Conservation (phyloP, 2,113 vertebrate species). For the Salvator merianae region DNA sequence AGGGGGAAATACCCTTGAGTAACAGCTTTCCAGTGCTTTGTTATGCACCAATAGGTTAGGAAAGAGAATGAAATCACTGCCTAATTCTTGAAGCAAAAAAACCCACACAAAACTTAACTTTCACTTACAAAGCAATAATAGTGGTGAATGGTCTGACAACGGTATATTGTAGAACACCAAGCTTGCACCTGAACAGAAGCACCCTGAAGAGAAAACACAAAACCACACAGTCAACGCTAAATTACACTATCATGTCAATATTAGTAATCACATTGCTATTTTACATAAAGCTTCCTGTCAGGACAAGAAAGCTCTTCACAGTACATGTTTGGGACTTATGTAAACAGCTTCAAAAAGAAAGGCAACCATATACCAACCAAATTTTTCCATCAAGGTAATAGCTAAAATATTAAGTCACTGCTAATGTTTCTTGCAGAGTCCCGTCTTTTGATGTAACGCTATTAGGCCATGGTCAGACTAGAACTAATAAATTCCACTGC, state of each 20-base stretch:
- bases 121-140: conserved; percentile 94
- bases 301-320: too few relatives aligned
- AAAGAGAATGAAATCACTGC: neutral
- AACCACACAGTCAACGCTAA: neutral
- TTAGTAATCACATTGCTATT: neutral
- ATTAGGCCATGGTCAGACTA: too few relatives aligned
- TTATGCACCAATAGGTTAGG: too few relatives aligned
- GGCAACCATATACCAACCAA: neutral
- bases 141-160: conserved; percentile 95
- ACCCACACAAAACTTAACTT: too few relatives aligned
- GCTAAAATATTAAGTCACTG: neutral
- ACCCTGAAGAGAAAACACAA: conserved; percentile 80
- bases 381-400: neutral
- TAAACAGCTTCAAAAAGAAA: neutral
- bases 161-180: conserved; percentile 96
- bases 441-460: neutral
- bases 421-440: neutral
- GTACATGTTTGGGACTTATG: neutral
- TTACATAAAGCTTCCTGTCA: neutral
- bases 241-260: neutral
- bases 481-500: too few relatives aligned
- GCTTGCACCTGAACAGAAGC: conserved; percentile 91
- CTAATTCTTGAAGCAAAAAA: too few relatives aligned
- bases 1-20: neutral
- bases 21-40: neutral